Base-by-base conservation (phyloP, 2,888 invertebrate genomes). In the Macaria liturata region DNA sequence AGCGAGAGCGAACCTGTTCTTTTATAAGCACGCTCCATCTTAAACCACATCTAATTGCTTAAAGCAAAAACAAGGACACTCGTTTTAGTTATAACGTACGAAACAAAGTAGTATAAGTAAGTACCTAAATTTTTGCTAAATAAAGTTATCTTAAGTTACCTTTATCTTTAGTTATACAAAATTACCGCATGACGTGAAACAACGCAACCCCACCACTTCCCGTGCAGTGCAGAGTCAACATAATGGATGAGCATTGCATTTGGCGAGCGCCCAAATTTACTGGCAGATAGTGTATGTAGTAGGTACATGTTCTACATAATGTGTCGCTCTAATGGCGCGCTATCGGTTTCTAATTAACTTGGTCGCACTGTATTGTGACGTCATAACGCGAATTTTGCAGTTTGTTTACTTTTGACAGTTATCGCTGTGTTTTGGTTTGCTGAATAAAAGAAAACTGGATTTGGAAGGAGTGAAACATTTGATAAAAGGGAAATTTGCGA, bases 191-290 rank as follows among this genome's bases (percentile, higher is more conserved):
- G 64, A 66, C 74, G 68, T 60, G 20, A 0, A 31, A 60, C 63
- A 81, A 68, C 73, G 90, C 70, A 75, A 60, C 68, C 78, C 7
- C 8, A 47, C 68, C 53, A 51, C 66, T 75, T 77, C 82, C 86
- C 79, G 80, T 83, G 83, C 86, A 82, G 75, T 72, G 84, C 85
- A 79, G 81, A 84, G 87, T 88, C 88, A 86, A 87, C 87, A 87
- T 86, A 84, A 91, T 89, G 88, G 88, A 90, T 89, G 90, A 88
- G 88, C 88, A 89, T 88, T 88, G 89, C 90, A 91, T 91, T 90
- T 91, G 91, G 91, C 91, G 74, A 80, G 80, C 87, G 78, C 84
- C 91, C 91, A 91, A 91, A 91, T 91, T 90, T 91, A 91, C 89
- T 90, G 84, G 81, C 76, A 84, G 86, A 86, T 83, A 84, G 80